Evolutionary conservation across 2,797 vertebrate species (phyloP).

Genomic region (Pipistrellus pipistrellus): DNA sequence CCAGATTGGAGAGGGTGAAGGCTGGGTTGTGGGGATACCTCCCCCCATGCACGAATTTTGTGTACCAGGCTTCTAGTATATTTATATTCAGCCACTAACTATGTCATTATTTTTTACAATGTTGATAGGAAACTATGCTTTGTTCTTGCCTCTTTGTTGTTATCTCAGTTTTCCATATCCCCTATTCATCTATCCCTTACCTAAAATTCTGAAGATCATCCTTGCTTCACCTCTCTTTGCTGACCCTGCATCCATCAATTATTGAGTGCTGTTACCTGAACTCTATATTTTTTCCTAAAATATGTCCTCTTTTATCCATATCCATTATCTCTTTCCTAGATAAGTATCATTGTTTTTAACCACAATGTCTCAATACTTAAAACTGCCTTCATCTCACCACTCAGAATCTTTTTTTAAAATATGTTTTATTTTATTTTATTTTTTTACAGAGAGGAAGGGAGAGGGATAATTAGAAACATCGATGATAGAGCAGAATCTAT

Average conservation of each 20-base stretch:
- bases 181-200: not conserved
- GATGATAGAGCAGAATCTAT: not conserved
- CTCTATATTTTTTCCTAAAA: constrained; percentile 21
- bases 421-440: no score
- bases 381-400: not conserved
- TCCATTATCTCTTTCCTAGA: not conserved
- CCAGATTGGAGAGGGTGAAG: no score
- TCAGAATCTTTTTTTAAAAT: not conserved
- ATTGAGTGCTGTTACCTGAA: not conserved
- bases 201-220: not conserved
- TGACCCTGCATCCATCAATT: not conserved
- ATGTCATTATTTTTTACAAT: not conserved
- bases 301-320: not conserved
- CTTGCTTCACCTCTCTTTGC: not conserved
- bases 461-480: no score
- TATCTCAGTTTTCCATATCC: not conserved
- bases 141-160: not conserved
- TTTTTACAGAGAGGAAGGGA: no score
- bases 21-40: no score
- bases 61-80: not conserved
- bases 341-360: not conserved
- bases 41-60: no score
- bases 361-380: not conserved
- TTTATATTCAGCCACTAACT: not conserved
- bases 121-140: not conserved